Conservation (phyloP, 1,140 invertebrate genomes). For the Drosophila tsacasi region DNA sequence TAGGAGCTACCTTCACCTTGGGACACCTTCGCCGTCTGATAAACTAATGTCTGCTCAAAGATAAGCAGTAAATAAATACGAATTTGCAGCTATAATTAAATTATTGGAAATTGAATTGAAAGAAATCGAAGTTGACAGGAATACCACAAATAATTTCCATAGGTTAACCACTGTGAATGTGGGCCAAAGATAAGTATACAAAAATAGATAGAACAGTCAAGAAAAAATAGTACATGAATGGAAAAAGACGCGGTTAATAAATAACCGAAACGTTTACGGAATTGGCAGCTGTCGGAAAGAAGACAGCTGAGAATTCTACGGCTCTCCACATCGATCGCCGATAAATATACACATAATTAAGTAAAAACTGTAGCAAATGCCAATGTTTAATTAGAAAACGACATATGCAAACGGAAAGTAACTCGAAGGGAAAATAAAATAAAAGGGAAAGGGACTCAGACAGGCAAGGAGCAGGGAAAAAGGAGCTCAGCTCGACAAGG, state of each 20-base stretch:
- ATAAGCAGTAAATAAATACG: conserved; percentile 3
- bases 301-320: conserved; percentile 41
- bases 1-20: conserved; percentile 30
- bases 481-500: conserved; percentile 15
- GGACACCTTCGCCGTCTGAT: not conserved
- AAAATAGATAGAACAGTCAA: conserved; percentile 7
- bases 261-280: conserved; percentile 6
- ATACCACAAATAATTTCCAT: conserved; percentile 11
- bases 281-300: conserved; percentile 32
- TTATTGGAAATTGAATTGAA: conserved; percentile 7
- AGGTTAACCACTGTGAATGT: conserved; percentile 5
- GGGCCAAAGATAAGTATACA: conserved; percentile 22
- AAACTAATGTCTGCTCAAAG: not conserved
- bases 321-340: conserved; percentile 28
- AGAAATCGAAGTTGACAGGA: conserved; percentile 11
- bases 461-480: conserved; percentile 3
- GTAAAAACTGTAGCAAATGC: conserved; percentile 70
- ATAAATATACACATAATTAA: conserved; percentile 54
- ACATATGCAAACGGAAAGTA: conserved; percentile 64
- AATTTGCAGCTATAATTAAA: conserved; percentile 21
- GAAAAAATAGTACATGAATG: not conserved
- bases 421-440: conserved; percentile 1
- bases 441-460: conserved; percentile 41
- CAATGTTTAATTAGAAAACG: conserved; percentile 75
- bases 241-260: conserved; percentile 1